These are phyloP conservation scores for Calidris pugnax DNA, from an alignment of 2,113 vertebrate species.

Conservation along the genomic window DNA sequence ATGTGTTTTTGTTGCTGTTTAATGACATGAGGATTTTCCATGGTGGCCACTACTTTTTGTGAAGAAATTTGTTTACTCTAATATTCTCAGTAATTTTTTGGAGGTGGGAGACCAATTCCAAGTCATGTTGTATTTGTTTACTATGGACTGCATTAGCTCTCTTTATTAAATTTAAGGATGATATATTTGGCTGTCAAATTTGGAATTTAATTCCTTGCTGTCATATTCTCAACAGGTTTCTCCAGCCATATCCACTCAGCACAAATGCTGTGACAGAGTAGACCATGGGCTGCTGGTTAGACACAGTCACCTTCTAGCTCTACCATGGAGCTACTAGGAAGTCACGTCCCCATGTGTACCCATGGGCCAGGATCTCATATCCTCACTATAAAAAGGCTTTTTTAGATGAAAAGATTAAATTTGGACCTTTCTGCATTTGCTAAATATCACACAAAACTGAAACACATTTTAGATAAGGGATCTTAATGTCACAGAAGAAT, in stretches of 20 bases:
- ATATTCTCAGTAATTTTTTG: neutral
- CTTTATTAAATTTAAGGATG: neutral
- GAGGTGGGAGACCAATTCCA: neutral
- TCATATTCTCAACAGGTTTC: neutral
- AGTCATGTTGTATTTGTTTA: neutral
- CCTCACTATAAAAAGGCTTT: neutral
- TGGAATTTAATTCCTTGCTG: neutral
- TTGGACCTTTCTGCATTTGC: neutral
- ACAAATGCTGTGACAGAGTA: neutral
- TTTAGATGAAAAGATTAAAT: neutral
- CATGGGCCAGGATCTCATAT: neutral
- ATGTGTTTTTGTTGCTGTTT: conserved; percentile 1
- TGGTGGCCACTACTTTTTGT: neutral
- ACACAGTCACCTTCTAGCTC: neutral
- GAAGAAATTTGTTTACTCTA: conserved; percentile 7
- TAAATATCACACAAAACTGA: neutral
- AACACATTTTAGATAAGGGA: neutral
- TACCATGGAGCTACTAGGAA: neutral
- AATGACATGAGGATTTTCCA: conserved; percentile 1
- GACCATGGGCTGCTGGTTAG: neutral
- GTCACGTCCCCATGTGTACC: neutral
- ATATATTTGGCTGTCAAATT: neutral
- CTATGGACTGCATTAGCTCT: neutral
- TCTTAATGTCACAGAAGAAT: neutral
- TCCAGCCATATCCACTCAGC: neutral